phyloP scores from a whole-genome alignment of 2,888 invertebrate species.

The Unio pictorum region DNA sequence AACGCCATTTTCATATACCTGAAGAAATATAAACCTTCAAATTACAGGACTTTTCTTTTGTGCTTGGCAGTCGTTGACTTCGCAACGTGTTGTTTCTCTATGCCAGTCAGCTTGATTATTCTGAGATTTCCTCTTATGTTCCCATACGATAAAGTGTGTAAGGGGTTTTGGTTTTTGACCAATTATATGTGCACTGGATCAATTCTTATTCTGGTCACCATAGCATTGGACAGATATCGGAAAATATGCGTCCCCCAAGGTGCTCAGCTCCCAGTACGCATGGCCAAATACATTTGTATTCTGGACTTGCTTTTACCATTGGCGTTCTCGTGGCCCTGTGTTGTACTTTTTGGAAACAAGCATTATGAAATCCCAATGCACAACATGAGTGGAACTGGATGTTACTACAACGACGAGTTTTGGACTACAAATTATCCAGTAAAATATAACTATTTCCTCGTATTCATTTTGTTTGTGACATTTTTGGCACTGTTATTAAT shows the following conservation, averaged over 20 bases:
- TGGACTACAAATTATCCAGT: too few relatives aligned
- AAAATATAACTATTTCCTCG: too few relatives aligned
- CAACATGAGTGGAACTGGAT: too few relatives aligned
- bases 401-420: too few relatives aligned
- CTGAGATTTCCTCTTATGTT: conserved; percentile 31
- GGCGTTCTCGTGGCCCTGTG: too few relatives aligned
- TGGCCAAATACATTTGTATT: too few relatives aligned
- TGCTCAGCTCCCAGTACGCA: neutral
- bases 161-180: conserved; percentile 22
- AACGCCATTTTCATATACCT: conserved; percentile 34
- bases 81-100: conserved; percentile 25
- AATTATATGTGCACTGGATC: conserved; percentile 24
- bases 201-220: conserved; percentile 30
- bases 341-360: too few relatives aligned
- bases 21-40: conserved; percentile 26
- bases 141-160: conserved; percentile 21
- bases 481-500: too few relatives aligned
- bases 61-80: conserved; percentile 35
- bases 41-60: conserved; percentile 36
- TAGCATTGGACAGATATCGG: conserved; percentile 38
- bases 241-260: conserved; percentile 44
- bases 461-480: too few relatives aligned
- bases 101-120: conserved; percentile 40
- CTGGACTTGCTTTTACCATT: too few relatives aligned
- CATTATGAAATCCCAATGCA: too few relatives aligned